Evolutionary conservation across 2,797 vertebrate genomes (phyloP), one percentile per base, ranked within the genome.

Genomic region (Scyliorhinus canicula): DNA sequence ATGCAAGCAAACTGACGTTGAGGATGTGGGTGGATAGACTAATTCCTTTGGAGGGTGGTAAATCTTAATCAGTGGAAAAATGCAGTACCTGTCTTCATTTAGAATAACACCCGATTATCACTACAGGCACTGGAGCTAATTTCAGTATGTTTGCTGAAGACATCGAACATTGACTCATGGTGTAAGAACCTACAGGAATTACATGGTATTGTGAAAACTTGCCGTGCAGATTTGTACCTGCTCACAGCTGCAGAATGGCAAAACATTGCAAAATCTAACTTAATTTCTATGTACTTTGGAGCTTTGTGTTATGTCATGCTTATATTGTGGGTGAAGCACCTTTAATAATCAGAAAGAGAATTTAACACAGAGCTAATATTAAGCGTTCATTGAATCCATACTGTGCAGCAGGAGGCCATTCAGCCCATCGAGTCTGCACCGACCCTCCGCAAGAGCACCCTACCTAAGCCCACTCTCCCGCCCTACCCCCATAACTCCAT

Each of bases 11-110:
- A 14, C 19, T 90, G 86, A 5, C 57, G 60, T 60, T 90, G 19
- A 90, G 57, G 35, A 57, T 90, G n/a, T n/a, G 1, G 9, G 35
- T 31, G 52, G 60, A 65, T 65, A 24, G 57, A 2, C 16, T 52
- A 19, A 40, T 40, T 11, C 35, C 65, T 65, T 35, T 63, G 57
- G 55, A 65, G n/a, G 88, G 5, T 40, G n/a, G 14, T 91, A 40
- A 57, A 91, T 86, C 84, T 91, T 91, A 57, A 63, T 40, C 57
- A 40, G n/a, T 24, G 40, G 35, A 91, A 93, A 93, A 93, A 67
- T 93, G 52, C 35, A 88, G 35, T 57, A 57, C 57, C 55, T 88
- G 21, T 65, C 90, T 93, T 93, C 63, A 67, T 93, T 67, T 93
- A 26, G 63, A 93, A 65, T 93, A 67, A 93, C 24, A 93, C 90